These are phyloP conservation scores for Caenorhabditis angaria DNA, from an alignment of 2,888 invertebrate species.

Conservation along the genomic window DNA sequence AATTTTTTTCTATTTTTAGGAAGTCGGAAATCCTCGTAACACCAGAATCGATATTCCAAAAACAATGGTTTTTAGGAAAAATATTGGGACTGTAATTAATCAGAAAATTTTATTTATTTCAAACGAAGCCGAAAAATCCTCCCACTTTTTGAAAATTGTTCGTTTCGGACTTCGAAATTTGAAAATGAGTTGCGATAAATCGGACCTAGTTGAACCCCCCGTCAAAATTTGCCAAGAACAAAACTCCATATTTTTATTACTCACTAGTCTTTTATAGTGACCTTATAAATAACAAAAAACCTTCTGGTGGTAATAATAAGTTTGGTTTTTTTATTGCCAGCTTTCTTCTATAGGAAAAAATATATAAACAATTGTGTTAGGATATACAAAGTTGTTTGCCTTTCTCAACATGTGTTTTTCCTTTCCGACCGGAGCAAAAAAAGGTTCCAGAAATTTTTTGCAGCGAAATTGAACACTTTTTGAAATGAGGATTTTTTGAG, in stretches of 20 bases:
- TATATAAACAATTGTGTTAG: background rate
- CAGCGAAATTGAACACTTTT: background rate
- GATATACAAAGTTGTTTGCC: conserved; percentile 1
- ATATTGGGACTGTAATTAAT: too few relatives aligned
- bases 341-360: background rate
- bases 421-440: background rate
- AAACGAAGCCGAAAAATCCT: too few relatives aligned
- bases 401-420: background rate
- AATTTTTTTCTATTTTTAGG: conserved; percentile 11
- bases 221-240: too few relatives aligned
- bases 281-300: background rate
- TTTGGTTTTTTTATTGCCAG: background rate
- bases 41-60: conserved; percentile 10
- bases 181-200: too few relatives aligned
- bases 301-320: background rate
- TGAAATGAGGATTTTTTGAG: background rate
- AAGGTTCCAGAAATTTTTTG: background rate
- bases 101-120: too few relatives aligned
- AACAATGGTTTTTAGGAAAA: too few relatives aligned
- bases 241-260: background rate
- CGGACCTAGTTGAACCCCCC: too few relatives aligned
- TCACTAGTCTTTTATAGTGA: conserved; percentile 9
- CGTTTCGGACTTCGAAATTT: too few relatives aligned
- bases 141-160: too few relatives aligned
- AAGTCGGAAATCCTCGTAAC: background rate